Percentiles rank a stretch among this genome's conserved stretches.
Conservation (phyloP, 2,888 invertebrate species). For the Hirtodrosophila trivittata region DNA sequence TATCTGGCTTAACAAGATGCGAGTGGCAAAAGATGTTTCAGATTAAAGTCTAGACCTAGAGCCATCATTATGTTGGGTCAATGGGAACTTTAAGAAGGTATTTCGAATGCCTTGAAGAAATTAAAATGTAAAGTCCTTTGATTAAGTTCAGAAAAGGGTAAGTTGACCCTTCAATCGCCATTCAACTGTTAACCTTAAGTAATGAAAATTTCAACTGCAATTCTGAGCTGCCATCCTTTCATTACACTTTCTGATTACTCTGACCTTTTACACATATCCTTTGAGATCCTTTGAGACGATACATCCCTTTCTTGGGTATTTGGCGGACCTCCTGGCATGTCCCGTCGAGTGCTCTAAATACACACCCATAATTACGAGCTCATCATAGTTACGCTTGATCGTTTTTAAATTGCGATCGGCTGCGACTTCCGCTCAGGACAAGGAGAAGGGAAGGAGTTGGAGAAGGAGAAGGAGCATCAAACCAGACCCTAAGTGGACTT, state of each 20-base stretch:
- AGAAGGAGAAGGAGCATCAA: conserved; percentile 4
- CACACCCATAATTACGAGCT: conserved; percentile 67
- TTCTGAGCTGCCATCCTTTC: conserved; percentile 3
- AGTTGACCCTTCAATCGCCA: not conserved
- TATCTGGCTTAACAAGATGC: not conserved
- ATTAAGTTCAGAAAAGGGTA: not conserved
- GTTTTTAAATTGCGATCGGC: conserved; percentile 72
- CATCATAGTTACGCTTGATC: conserved; percentile 73
- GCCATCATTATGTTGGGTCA: not conserved
- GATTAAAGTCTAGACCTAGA: not conserved
- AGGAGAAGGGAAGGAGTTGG: not conserved
- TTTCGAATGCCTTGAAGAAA: not conserved
- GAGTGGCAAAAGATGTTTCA: conserved; percentile 2
- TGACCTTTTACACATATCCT: conserved; percentile 31
- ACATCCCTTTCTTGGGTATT: not conserved
- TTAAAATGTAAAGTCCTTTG: too few relatives aligned
- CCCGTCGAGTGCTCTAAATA: conserved; percentile 62
- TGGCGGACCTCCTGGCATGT: conserved; percentile 19
- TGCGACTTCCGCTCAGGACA: conserved; percentile 61
- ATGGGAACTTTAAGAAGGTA: not conserved
- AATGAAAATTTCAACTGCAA: conserved; percentile 4
- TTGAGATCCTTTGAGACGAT: conserved; percentile 18
- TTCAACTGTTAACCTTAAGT: conserved; percentile 3
- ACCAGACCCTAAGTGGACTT: conserved; percentile 29
- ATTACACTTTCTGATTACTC: conserved; percentile 1